Evolutionary conservation across 2,113 vertebrate species (phyloP), one percentile per base, ranked within the genome.

Genomic region (Delphinapterus leucas): DNA sequence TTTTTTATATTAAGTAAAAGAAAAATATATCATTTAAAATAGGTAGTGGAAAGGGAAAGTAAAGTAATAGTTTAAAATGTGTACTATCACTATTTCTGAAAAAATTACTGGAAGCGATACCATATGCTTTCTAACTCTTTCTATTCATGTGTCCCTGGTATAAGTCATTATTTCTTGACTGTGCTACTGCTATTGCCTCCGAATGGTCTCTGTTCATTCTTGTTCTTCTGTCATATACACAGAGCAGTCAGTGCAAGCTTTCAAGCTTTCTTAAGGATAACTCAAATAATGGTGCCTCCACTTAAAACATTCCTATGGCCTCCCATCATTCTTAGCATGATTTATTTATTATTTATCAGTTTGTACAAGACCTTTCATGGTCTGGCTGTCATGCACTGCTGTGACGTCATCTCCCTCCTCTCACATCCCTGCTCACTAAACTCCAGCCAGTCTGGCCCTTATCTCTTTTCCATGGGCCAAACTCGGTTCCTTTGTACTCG

Each of bases 91-190:
- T 77, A 25, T 77, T 26, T 60, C 60, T 67, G 36, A 41, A 71
- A 79, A 65, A 70, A 63, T 12, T 23, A 8, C 28, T 80, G 49
- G 20, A 25, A 13, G 1, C 23, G 53, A 67, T 31, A 44, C 6
- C 17, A 17, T 6, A 36, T n/a, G n/a, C 4, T 28, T 79, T n/a
- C 63, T 74, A n/a, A 73, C 11, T 5, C 60, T 74, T 68, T 77
- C 25, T 38, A 38, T 31, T 28, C 53, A 49, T 1, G 2, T 10
- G 5, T 18, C 18, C 5, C 9, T 20, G 36, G 0, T 8, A 3
- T 25, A 49, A 49, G 25, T 85, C 47, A 68, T 49, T 36, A 68
- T 49, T 36, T 84, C 61, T 61, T 26, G 6, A 11, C 0, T 36
- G 33, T 20, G 2, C 5, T 55, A 21, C 25, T 76, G 15, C 12